A percentile compares a stretch with the other conserved stretches of the same genome.
These are phyloP conservation scores for Plutomurus gul DNA, from an alignment of 1,140 invertebrate genomes.

Conservation along the genomic window DNA sequence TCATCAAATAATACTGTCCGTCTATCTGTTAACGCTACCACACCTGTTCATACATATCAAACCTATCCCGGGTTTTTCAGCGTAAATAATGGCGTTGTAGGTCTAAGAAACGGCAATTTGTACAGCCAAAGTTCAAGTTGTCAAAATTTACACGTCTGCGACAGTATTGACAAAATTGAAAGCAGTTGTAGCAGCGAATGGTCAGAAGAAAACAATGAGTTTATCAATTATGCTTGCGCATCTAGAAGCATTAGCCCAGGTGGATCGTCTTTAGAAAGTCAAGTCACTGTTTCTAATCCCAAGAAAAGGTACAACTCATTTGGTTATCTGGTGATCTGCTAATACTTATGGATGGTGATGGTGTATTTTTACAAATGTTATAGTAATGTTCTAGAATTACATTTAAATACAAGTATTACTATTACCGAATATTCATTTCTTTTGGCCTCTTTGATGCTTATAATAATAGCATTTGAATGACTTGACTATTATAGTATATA, in stretches of 20 bases:
- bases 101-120: neutral
- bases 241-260: neutral
- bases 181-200: neutral
- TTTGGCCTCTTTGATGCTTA: too few relatives aligned
- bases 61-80: constrained; percentile 6
- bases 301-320: constrained; percentile 10
- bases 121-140: neutral
- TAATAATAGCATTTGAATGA: too few relatives aligned
- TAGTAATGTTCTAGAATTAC: too few relatives aligned
- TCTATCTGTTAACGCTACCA: neutral
- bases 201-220: constrained; percentile 10
- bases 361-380: too few relatives aligned
- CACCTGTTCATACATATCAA: neutral
- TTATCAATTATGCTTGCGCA: neutral
- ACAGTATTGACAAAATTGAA: neutral
- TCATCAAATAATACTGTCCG: neutral
- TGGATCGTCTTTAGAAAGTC: neutral
- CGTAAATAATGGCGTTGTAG: constrained; percentile 17
- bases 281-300: neutral
- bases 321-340: neutral
- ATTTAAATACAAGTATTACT: too few relatives aligned
- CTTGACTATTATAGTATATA: too few relatives aligned
- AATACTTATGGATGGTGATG: too few relatives aligned
- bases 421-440: too few relatives aligned
- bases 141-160: neutral